phyloP scores from a whole-genome alignment of 2,888 invertebrate species.

The Rotaria magnacalcarata region DNA sequence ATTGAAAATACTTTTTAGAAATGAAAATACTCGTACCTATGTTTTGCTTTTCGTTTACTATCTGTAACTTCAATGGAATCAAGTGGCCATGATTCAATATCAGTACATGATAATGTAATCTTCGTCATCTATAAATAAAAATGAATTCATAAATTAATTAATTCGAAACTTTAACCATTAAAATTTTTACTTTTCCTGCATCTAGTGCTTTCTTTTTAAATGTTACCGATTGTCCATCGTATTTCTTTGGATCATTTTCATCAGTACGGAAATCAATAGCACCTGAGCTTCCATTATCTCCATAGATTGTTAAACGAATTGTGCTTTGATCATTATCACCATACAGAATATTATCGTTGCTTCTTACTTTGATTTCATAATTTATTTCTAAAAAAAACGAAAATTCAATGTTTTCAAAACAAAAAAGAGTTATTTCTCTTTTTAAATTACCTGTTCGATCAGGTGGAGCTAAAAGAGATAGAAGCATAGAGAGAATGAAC shows the following conservation, averaged over 20 bases:
- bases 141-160: not conserved
- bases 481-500: not conserved
- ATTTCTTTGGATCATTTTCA: not conserved
- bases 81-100: not conserved
- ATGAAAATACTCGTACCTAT: not conserved
- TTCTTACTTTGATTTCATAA: not conserved
- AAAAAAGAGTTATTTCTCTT: not conserved
- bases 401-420: not conserved
- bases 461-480: not conserved
- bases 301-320: not conserved
- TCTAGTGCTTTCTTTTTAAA: slow-evolving; percentile 2
- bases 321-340: not conserved
- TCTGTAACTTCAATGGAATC: not conserved
- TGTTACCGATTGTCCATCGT: not conserved
- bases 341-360: not conserved
- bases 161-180: not conserved
- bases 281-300: slow-evolving; percentile 25
- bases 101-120: not conserved
- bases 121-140: not conserved
- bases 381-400: not conserved
- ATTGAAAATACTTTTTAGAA: not conserved
- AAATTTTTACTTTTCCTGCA: slow-evolving; percentile 8
- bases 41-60: not conserved
- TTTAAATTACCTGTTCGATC: not conserved
- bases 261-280: not conserved